Evolutionary conservation across 1,140 invertebrate genomes (phyloP), one percentile per base, ranked within the genome.

Genomic region (Triops cancriformis): DNA sequence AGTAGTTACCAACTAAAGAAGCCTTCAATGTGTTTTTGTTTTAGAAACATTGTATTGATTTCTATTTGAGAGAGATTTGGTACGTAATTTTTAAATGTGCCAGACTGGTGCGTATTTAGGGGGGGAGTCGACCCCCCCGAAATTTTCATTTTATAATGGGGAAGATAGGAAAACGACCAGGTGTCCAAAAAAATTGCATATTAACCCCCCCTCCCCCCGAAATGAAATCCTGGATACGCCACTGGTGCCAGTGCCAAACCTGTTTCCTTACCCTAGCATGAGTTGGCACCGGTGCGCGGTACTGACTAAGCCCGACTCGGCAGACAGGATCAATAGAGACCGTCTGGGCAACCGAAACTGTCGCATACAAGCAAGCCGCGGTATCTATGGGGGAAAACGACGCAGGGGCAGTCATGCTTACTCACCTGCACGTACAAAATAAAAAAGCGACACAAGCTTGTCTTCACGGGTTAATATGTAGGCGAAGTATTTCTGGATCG

Each of bases 281-380:
- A 64, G 51, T 64, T 23, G 51, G 51, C 45, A 64, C 45, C 31
- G 45, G 45, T 64, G 45, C 51, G 51, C 51, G 51, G 51, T 64
- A 64, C 51, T 64, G 51, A 64, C 51, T 64, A 64, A 64, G 51
- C 51, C 51, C 51, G 23, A 0, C 10, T 23, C 51, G 51, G 14
- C 51, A 64, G 51, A 64, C 51, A n/a, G 51, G 51, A 64, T 64
- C 51, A 64, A 64, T 64, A 64, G 51, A 64, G 14, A 64, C 51
- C 51, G 51, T 64, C 51, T 64, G 51, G 51, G 51, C 51, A 64
- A 64, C 51, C 51, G n/a, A 64, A 37, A 64, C 51, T 64, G 51
- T 64, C 51, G 51, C 51, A 64, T 64, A 64, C 51, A 64, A 64
- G 51, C 51, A 64, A 64, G 51, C 51, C 51, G 14, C 23, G 51